These are phyloP conservation scores for Aspidiotus rigidus DNA, from an alignment of 2,888 invertebrate genomes.

Conservation along the genomic window DNA sequence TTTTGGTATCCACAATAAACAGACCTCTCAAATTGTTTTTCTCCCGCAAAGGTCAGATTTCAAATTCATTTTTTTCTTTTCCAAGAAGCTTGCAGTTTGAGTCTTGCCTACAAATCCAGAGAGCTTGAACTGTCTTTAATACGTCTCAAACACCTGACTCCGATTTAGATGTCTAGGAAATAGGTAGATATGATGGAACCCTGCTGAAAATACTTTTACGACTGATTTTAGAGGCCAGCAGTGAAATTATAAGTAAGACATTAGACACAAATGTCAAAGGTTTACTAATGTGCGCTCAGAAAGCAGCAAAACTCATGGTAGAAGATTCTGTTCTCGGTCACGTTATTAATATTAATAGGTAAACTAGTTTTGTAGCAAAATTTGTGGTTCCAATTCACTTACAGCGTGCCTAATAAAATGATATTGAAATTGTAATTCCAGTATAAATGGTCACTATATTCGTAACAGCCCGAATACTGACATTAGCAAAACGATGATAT, in stretches of 20 bases:
- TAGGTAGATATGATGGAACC: too few species aligned
- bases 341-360: slow-evolving; percentile 28
- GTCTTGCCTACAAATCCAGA: too few species aligned
- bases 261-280: slow-evolving; percentile 23
- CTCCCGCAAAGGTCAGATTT: too few species aligned
- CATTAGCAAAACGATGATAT: slow-evolving; percentile 24
- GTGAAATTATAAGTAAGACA: slow-evolving; percentile 17
- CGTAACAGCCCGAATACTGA: not conserved
- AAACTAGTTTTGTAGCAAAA: not conserved
- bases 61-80: too few species aligned
- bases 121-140: too few species aligned
- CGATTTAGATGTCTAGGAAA: too few species aligned
- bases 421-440: slow-evolving; percentile 3
- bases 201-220: too few species aligned
- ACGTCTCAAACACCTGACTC: too few species aligned
- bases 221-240: not conserved
- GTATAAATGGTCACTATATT: slow-evolving; percentile 24
- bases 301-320: slow-evolving; percentile 18
- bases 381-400: not conserved
- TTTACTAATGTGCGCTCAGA: slow-evolving; percentile 12
- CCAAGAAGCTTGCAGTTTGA: too few species aligned
- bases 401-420: not conserved
- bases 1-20: too few species aligned
- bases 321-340: slow-evolving; percentile 16
- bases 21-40: too few species aligned